These are phyloP conservation scores for Drosophila arawakana DNA, from an alignment of 1,140 invertebrate species.

Conservation along the genomic window DNA sequence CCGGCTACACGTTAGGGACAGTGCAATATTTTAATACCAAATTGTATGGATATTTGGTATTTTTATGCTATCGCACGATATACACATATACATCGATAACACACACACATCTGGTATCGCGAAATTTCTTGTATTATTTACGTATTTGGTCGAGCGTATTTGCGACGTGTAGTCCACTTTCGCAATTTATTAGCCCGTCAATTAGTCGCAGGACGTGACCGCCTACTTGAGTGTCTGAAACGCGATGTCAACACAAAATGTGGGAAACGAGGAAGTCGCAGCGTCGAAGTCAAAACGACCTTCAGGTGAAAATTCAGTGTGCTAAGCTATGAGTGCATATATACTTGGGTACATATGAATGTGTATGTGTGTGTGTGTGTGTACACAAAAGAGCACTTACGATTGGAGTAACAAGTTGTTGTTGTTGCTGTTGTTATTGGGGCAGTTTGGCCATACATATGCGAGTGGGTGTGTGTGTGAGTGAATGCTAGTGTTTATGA, in stretches of 20 bases:
- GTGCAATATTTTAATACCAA: not conserved
- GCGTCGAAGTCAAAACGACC: constrained; percentile 75
- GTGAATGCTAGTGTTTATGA: constrained; percentile 24
- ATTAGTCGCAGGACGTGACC: constrained; percentile 9
- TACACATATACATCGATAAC: constrained; percentile 32
- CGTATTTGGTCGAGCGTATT: constrained; percentile 40
- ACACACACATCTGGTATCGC: constrained; percentile 26
- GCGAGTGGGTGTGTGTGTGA: not conserved
- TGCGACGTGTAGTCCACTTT: constrained; percentile 31
- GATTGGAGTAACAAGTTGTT: constrained; percentile 40
- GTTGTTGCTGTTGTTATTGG: constrained; percentile 12
- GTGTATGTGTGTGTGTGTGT: constrained; percentile 1
- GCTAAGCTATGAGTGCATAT: not conserved
- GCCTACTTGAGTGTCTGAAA: constrained; percentile 8
- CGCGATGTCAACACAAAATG: constrained; percentile 63
- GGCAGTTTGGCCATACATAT: constrained; percentile 32
- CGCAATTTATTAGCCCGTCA: constrained; percentile 7
- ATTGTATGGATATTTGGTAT: constrained; percentile 7
- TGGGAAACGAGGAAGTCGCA: constrained; percentile 60
- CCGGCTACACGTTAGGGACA: not conserved
- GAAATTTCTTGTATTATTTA: constrained; percentile 57
- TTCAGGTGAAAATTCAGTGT: constrained; percentile 68
- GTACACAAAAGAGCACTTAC: constrained; percentile 29
- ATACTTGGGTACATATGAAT: not conserved
- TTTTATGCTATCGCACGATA: constrained; percentile 1